Conservation (phyloP, 2,888 invertebrate genomes). For the Laothoe populi region DNA sequence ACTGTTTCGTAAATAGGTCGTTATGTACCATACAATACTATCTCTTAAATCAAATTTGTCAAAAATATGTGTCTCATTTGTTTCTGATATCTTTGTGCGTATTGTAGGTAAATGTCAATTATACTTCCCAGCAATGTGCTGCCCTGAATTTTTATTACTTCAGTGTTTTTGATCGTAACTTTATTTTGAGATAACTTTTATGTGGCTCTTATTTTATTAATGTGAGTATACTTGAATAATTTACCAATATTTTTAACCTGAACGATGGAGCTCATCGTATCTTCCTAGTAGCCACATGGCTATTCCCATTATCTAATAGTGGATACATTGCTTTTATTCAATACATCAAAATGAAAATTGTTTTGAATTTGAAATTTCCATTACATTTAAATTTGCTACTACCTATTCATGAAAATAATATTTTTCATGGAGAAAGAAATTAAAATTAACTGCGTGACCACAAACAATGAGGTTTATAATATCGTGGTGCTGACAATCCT, state of each 20-base stretch:
- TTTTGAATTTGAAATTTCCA: too few species aligned
- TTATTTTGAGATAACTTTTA: conserved; percentile 4
- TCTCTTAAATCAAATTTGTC: conserved; percentile 1
- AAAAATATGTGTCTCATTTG: conserved; percentile 17
- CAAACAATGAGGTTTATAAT: too few species aligned
- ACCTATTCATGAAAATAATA: too few species aligned
- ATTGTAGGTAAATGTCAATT: neutral
- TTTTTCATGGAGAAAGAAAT: too few species aligned
- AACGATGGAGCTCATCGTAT: neutral
- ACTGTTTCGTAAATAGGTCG: neutral
- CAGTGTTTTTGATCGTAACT: conserved; percentile 18
- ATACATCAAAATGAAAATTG: too few species aligned
- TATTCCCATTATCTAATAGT: too few species aligned
- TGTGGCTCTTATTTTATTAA: neutral
- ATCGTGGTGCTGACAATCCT: too few species aligned
- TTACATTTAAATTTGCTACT: too few species aligned
- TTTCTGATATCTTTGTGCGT: neutral
- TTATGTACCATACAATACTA: conserved; percentile 4
- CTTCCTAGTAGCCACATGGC: too few species aligned
- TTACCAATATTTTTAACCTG: neutral
- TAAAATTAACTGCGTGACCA: too few species aligned
- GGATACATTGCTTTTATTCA: too few species aligned
- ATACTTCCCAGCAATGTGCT: conserved; percentile 16
- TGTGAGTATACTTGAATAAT: neutral
- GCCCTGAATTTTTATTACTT: conserved; percentile 11